Conservation (phyloP, 2,797 vertebrate genomes). For the Gephyroberyx darwinii region DNA sequence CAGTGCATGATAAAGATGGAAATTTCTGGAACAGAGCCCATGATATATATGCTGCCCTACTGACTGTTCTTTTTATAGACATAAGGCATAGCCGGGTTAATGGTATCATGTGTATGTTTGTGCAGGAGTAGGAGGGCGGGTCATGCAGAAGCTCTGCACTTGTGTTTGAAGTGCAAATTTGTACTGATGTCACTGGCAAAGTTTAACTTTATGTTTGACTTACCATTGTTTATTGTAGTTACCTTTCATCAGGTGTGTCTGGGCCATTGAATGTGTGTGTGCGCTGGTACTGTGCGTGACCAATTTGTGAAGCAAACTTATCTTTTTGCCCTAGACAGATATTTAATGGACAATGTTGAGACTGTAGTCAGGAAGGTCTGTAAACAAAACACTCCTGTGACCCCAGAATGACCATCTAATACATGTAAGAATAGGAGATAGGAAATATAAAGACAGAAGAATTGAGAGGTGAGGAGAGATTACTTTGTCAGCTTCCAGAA, state of each 20-base stretch:
- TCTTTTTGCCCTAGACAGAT: no score
- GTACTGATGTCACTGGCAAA: conserved; percentile 10
- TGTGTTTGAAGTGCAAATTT: conserved; percentile 1
- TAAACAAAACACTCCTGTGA: no score
- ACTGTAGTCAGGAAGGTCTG: no score
- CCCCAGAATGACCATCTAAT: no score
- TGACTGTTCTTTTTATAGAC: not conserved
- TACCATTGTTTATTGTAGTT: not conserved
- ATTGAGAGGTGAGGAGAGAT: no score
- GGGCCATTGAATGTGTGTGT: not conserved
- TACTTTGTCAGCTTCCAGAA: no score
- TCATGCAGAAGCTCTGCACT: not conserved
- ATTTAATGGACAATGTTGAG: no score
- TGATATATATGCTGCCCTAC: no score
- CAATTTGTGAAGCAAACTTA: no score
- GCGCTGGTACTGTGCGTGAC: no score
- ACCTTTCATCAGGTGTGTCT: conserved; percentile 12
- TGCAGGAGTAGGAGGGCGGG: conserved; percentile 7
- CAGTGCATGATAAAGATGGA: not conserved
- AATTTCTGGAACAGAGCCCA: not conserved
- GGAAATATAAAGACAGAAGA: no score
- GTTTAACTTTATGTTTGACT: not conserved
- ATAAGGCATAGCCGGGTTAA: conserved; percentile 9
- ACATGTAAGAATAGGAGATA: no score
- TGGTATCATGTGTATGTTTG: conserved; percentile 20